phyloP scores from a whole-genome alignment of 2,888 invertebrate species.

The Nycteola revayana region DNA sequence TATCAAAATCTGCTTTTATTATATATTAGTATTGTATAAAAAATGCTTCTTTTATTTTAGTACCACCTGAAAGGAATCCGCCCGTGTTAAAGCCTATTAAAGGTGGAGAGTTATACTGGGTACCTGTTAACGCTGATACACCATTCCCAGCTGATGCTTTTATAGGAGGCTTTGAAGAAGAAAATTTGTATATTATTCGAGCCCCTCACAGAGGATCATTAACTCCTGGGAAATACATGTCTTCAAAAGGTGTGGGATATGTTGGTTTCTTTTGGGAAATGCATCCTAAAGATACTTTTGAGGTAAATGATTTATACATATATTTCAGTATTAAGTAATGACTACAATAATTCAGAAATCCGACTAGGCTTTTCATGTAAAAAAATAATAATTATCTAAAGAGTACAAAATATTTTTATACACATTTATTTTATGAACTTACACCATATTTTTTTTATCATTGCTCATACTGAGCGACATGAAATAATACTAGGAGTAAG shows the following conservation, averaged over 20 bases:
- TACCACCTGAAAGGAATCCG: slow-evolving; percentile 38
- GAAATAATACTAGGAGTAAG: no score
- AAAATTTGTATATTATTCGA: slow-evolving; percentile 85
- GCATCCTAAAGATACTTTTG: slow-evolving; percentile 85
- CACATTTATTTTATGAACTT: no score
- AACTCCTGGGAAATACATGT: slow-evolving; percentile 89
- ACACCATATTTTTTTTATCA: no score
- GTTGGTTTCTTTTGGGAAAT: slow-evolving; percentile 87
- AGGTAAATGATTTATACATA: no score
- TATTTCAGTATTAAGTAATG: no score
- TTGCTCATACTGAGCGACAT: no score
- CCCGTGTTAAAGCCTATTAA: slow-evolving; percentile 36
- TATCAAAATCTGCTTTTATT: no score
- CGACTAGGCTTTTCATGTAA: no score
- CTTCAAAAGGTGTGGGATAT: slow-evolving; percentile 86
- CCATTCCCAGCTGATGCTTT: slow-evolving; percentile 87
- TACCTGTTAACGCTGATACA: slow-evolving; percentile 69
- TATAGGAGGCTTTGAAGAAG: slow-evolving; percentile 85
- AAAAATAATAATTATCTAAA: no score
- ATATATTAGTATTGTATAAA: no score
- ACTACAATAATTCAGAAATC: no score
- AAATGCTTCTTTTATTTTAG: slow-evolving; percentile 24
- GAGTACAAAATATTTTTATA: no score
- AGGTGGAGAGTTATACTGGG: slow-evolving; percentile 83
- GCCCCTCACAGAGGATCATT: slow-evolving; percentile 86